Evolutionary conservation across 2,113 vertebrate genomes (phyloP), one percentile per base, ranked within the genome.

Genomic region (Onychostoma macrolepis): DNA sequence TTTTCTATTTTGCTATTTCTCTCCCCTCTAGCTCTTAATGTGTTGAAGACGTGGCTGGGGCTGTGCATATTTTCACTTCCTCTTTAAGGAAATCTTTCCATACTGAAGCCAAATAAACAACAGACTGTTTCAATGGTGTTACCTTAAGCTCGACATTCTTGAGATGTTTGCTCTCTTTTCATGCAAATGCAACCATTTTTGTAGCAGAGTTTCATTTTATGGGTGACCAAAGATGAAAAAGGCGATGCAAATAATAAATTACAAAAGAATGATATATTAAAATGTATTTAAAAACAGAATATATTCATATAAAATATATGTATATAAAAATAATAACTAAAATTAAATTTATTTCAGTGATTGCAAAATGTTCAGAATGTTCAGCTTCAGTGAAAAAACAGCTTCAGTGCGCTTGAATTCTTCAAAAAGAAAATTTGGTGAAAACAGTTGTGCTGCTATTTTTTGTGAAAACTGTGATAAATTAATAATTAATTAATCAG

Each of bases 51-150:
- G 91, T 93, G 93, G 92, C 92, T 89, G 90, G 88, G 86, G 74
- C 80, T 94, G 94, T 94, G 90, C 92, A 94, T 95, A 93, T 95
- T 96, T 93, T 94, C 94, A 95, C 94, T 96, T 95, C 94, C 94
- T 93, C 93, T 92, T 94, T 93, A 89, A 94, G 91, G 91, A 92
- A 94, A 93, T 90, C 87, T 93, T 88, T 90, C 90, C 80, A 82
- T 89, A 88, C 89, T 81, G 69, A 88, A 89, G 89, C 91, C 91
- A 94, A 93, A 93, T 92, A 93, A 94, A 94, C 92, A 95, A 86
- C 85, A 89, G 87, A 87, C 72, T 33, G 83, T 90, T 87, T 91
- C 87, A 89, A 53, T 89, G 86, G 90, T 24, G 83, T 90, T 78
- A 85, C 89, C 91, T 92, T 91, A 79, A 87, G 82, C 90, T 75